Base-by-base conservation (phyloP, 2,797 vertebrate genomes). In the Antennarius maculatus region DNA sequence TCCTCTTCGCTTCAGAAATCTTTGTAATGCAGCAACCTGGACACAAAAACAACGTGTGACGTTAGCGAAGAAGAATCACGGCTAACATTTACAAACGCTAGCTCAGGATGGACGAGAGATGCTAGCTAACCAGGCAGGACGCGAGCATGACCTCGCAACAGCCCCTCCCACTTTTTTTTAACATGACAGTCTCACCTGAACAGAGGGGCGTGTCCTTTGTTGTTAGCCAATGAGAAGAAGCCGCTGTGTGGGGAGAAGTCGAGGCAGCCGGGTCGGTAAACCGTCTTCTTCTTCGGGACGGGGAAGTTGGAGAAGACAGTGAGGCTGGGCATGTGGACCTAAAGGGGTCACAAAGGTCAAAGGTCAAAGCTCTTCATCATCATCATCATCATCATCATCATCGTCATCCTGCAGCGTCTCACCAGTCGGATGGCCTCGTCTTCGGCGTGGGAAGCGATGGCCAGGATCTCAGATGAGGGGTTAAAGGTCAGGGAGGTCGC, bases 291-390 rank as follows among this genome's bases (percentile, higher is more conserved):
- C 66, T 92, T 94, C 5, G 91, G 80, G 3, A 94, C 71, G 0
- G 96, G 97, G 69, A 97, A 99, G 89, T 99, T 99, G 42, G 96
- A 95, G 90, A 99, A 99, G 4, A 97, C 95, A 0, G 89, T 94
- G 66, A 95, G 93, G 11, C 95, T 96, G 67, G 96, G 93, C 74
- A 98, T 89, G 68, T 99, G 97, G 6, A 99, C 92, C 97, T 99
- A 75, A 34, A 42, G 61, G 83, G 17, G 18, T 54, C 27, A 61
- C 45, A 34, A 63, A 1, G 4, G 50, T 23, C 23, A 23, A 23
- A 23, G 14, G 37, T 58, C 12, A 34, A 4, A 2, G 28, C 34
- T 17, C 12, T 6, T 1, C 42, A 3, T 3, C 54, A 1, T 11
- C 14, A 0, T n/a, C 28, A 53, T 42, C 28, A 53, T 42, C 51